Base-by-base conservation (phyloP, 2,113 vertebrate genomes). In the Machaerirhynchus nigripectus region DNA sequence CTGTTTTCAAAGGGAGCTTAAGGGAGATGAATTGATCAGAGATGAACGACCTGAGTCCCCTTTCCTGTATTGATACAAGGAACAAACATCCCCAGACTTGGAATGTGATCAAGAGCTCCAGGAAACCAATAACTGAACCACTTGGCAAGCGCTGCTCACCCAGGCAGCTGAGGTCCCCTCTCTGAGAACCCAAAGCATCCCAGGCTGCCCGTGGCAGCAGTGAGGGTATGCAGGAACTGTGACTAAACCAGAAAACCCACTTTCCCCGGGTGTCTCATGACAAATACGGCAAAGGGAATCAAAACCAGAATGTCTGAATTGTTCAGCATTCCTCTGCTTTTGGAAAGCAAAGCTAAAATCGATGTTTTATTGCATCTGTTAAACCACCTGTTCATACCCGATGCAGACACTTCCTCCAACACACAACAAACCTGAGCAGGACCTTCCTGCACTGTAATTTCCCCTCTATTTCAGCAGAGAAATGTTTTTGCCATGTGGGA, bases 101-200 rank as follows among this genome's bases (percentile, higher is more conserved):
- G 27, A 74, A 37, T 2, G 30, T 0, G 7, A 35, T 3, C 33
- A 14, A 26, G 9, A 83, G 28, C 63, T 42, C 15, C 27, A 28
- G 42, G 12, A 37, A 30, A 57, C 27, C 11, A 22, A 28, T 0
- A 13, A 4, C 0, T 2, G 30, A 59, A 12, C 3, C 4, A 1
- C 52, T 42, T 33, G 30, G 52, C 18, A 35, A 52, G 17, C 10
- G 16, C 8, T 42, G 20, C 65, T 47, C 23, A 22, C 4, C 39
- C 30, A 3, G 56, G 22, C 57, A 33, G 40, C 4, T 1, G 1
- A 18, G 28, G 9, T 1, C 6, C 42, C 26, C 28, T 14, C 39
- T 11, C 27, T 2, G 23, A n/a, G 20, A 2, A 7, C 4, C 76
- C 52, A 3, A 11, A 40, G 8, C 21, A n/a, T 3, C 22, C 2